Conservation (phyloP, 2,888 invertebrate genomes). For the Mystacides longicornis region DNA sequence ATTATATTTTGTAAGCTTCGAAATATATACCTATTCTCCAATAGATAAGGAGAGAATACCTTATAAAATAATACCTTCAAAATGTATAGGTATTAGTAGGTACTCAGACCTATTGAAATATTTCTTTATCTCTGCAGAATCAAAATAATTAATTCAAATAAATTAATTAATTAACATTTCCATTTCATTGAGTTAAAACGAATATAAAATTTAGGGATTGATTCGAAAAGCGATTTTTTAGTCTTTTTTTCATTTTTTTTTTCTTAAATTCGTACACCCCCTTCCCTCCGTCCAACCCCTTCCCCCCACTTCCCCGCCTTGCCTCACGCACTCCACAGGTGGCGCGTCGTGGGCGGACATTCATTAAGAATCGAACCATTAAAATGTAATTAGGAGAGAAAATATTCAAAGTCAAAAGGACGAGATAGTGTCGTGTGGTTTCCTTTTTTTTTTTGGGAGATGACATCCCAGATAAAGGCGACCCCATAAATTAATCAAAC, state of each 20-base stretch:
- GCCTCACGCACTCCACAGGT: conserved; percentile 20
- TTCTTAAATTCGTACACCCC: conserved; percentile 23
- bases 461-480: neutral
- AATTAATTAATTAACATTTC: neutral
- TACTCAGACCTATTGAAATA: no score
- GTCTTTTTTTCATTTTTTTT: conserved; percentile 24
- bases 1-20: no score
- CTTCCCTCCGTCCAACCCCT: conserved; percentile 8
- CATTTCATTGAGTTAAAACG: conserved; percentile 1
- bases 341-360: conserved; percentile 20
- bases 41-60: no score
- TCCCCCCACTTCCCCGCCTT: neutral
- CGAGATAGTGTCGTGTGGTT: neutral
- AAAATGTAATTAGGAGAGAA: neutral
- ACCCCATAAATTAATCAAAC: neutral
- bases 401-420: neutral
- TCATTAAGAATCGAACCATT: neutral
- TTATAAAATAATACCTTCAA: no score
- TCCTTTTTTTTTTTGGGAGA: neutral
- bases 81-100: no score
- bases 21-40: no score
- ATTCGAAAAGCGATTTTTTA: conserved; percentile 9
- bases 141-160: neutral
- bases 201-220: neutral
- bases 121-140: no score